phyloP scores from a whole-genome alignment of 2,113 vertebrate species.

The Mus spicilegus region DNA sequence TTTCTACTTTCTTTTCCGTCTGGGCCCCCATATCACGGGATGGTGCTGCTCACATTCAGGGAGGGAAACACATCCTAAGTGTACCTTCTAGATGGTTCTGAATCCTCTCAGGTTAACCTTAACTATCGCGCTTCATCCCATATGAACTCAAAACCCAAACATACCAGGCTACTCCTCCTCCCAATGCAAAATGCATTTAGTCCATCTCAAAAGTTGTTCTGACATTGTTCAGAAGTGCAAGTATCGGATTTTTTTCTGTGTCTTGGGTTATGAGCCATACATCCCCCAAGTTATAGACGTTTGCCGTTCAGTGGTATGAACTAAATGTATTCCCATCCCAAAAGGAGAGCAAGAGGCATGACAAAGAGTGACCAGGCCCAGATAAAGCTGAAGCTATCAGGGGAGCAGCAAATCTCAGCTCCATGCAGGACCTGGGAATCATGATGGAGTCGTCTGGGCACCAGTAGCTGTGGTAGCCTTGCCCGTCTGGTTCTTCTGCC shows the following conservation, averaged over 20 bases:
- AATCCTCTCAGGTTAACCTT: background rate
- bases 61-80: background rate
- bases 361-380: background rate
- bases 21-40: too few relatives aligned
- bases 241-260: background rate
- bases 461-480: background rate
- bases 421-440: background rate
- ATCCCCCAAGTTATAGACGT: background rate
- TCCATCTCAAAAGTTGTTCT: background rate
- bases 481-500: background rate
- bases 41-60: background rate
- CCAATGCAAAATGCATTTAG: background rate
- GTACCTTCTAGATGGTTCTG: background rate
- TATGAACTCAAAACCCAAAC: background rate
- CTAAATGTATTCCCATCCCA: background rate
- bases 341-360: background rate
- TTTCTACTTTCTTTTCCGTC: background rate
- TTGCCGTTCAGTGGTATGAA: background rate
- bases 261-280: background rate
- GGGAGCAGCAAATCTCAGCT: background rate
- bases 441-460: background rate
- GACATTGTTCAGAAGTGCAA: background rate
- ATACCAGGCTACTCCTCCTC: background rate
- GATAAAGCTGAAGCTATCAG: background rate
- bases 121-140: background rate